Base-by-base conservation (phyloP, 1,140 invertebrate species). In the Saccostrea cuccullata region DNA sequence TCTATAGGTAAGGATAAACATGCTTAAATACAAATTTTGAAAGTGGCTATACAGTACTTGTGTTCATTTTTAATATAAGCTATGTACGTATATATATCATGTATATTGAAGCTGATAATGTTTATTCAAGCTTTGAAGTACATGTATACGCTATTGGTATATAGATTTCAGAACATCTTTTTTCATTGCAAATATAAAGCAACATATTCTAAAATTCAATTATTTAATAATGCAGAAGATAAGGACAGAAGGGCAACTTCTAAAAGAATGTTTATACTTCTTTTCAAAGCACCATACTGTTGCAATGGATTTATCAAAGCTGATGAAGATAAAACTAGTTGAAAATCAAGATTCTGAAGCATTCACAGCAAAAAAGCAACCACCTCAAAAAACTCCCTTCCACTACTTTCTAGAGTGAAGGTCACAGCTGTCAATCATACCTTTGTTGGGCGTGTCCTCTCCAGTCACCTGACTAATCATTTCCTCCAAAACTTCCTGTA, bases 401-500 rank as follows among this genome's bases (percentile, higher is more conserved):
- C 30, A 17, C n/a, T 26, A 77, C n/a, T 64, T 20, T 60, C 13
- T 23, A 23, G 30, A 1, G 20, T 60, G 58, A 64, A 20, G 23
- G 23, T 6, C 26, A 30, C 13, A 77, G 70, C 23, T 13, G 70
- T 77, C 70, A 77, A 77, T 77, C 70, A 67, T 64, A 86, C 85
- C 85, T 86, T 55, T 64, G 55, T 36, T 86, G 64, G 70, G 60
- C 30, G 36, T 70, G 85, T 67, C 85, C 55, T 89, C 82, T 70
- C 70, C 70, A 30, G 70, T 36, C 23, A 77, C 70, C 70, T 77
- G 70, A 30, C 26, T 77, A 30, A 91, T 73, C n/a, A 91, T 90
- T 13, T 82, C 77, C 15, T 90, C 89, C 40, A 91, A 86, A 55
- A 91, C 87, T 23, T 55, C 55, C 56, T 58, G 85, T 40, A 87